A percentile compares a stretch with the other conserved stretches of the same genome.
These are phyloP conservation scores for Acleris laterana DNA, from an alignment of 2,888 invertebrate genomes.

Conservation along the genomic window DNA sequence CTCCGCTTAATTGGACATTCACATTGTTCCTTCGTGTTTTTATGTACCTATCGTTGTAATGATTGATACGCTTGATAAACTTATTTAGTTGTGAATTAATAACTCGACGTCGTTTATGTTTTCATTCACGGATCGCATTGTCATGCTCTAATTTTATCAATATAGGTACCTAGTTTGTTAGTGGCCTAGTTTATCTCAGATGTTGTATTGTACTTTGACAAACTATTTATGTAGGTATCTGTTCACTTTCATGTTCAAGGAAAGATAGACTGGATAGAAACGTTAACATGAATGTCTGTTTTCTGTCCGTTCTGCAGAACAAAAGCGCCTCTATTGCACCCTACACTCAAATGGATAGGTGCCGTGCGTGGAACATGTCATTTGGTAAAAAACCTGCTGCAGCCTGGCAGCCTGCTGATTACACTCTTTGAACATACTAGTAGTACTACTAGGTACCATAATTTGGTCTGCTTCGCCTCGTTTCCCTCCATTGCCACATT, in stretches of 20 bases:
- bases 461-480: slow-evolving; percentile 48
- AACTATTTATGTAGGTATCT: background rate
- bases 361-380: slow-evolving; percentile 55
- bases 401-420: slow-evolving; percentile 53
- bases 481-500: slow-evolving; percentile 40
- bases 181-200: slow-evolving; percentile 5
- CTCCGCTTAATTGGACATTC: slow-evolving; percentile 83
- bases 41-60: slow-evolving; percentile 49
- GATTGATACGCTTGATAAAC: slow-evolving; percentile 55
- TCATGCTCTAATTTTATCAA: slow-evolving; percentile 32
- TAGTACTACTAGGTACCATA: slow-evolving; percentile 50
- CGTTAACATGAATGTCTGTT: background rate
- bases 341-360: slow-evolving; percentile 10
- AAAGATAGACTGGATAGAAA: background rate
- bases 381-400: slow-evolving; percentile 56
- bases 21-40: slow-evolving; percentile 78
- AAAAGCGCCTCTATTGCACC: slow-evolving; percentile 4
- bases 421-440: slow-evolving; percentile 51
- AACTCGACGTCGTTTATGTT: slow-evolving; percentile 35
- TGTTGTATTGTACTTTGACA: slow-evolving; percentile 3
- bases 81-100: slow-evolving; percentile 45
- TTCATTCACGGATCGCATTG: slow-evolving; percentile 38
- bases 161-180: slow-evolving; percentile 8
- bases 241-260: background rate
- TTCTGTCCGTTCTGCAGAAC: slow-evolving; percentile 2